Evolutionary conservation across 2,888 invertebrate genomes (phyloP).

Genomic region (Diogma glabrata): DNA sequence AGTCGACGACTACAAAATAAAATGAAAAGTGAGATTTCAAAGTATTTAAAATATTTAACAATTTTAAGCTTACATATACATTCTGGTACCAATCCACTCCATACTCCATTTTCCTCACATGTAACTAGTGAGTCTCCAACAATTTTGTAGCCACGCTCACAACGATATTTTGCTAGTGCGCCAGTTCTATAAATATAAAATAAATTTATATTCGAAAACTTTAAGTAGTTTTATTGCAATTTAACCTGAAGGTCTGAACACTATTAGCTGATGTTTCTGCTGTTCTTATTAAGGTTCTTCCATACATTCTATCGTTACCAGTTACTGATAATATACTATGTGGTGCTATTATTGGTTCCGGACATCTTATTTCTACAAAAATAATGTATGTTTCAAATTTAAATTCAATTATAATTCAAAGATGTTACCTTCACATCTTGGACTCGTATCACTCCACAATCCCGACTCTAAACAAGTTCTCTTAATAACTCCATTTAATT

Average conservation of each 20-base stretch:
- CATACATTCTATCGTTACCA: conserved; percentile 82
- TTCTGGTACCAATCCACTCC: conserved; percentile 72
- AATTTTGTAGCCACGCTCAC: conserved; percentile 81
- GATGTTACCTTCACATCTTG: conserved; percentile 85
- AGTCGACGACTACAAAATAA: conserved; percentile 62
- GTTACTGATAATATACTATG: conserved; percentile 82
- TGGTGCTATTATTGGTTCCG: conserved; percentile 69
- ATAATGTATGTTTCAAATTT: too few species aligned
- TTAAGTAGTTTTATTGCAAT: conserved; percentile 12
- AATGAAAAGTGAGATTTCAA: not conserved
- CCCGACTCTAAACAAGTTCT: conserved; percentile 62
- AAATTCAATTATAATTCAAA: conserved; percentile 31
- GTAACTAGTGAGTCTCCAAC: conserved; percentile 74
- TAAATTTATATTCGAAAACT: not conserved
- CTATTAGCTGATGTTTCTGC: conserved; percentile 51
- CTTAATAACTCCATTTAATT: conserved; percentile 60
- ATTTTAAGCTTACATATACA: conserved; percentile 60
- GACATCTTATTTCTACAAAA: conserved; percentile 84
- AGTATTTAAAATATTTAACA: not conserved
- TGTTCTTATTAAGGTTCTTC: conserved; percentile 68
- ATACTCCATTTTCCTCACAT: conserved; percentile 73
- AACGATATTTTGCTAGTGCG: conserved; percentile 76
- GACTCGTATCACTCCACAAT: conserved; percentile 72
- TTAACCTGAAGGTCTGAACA: conserved; percentile 61
- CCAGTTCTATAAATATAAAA: conserved; percentile 44